Evolutionary conservation across 1,140 invertebrate species (phyloP), one percentile per base, ranked within the genome.

Genomic region (Drosophila prosaltans): DNA sequence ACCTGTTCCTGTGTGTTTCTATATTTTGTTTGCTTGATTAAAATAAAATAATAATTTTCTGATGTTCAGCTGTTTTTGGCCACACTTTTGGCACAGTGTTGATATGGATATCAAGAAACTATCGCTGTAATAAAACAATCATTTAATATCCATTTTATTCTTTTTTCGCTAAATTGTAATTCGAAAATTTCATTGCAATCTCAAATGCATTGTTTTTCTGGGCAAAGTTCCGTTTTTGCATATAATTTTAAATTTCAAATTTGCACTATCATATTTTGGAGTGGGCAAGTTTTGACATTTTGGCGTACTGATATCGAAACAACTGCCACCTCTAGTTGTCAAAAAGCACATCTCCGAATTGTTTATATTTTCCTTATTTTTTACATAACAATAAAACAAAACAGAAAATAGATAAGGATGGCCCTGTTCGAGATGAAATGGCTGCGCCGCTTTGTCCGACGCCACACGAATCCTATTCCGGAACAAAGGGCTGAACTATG

Each of bases 391-490:
- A 63, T 4, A 8, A 1, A 36, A 36, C 40, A 36, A 41, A 16
- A 64, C 45, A 21, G 9, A 10, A 24, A 16, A 54, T 28, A 61
- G 36, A 4, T 58, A 59, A 63, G 16, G 24, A 92, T 92, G 91
- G 78, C 88, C 2, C 54, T 92, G 6, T 93, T 92, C 65, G 55
- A 91, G 68, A 78, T 93, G 69, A 91, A 86, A 77, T 94, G 93
- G 93, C 73, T 94, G n/a, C 81, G 93, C 10, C 92, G 92, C 66
- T 93, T 94, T 75, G 90, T 95, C 11, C 92, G 95, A 5, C 92
- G 93, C 60, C 91, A 94, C 74, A 95, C 94, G n/a, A 94, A 93
- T 71, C 95, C 94, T 2, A 95, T 95, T 69, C 93, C 93, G 4
- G 93, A 90, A 76, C 86, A 94, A 24, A 88, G 91, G n/a, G 95